These are phyloP conservation scores for Burhinus oedicnemus DNA, from an alignment of 2,113 vertebrate genomes.

Conservation along the genomic window DNA sequence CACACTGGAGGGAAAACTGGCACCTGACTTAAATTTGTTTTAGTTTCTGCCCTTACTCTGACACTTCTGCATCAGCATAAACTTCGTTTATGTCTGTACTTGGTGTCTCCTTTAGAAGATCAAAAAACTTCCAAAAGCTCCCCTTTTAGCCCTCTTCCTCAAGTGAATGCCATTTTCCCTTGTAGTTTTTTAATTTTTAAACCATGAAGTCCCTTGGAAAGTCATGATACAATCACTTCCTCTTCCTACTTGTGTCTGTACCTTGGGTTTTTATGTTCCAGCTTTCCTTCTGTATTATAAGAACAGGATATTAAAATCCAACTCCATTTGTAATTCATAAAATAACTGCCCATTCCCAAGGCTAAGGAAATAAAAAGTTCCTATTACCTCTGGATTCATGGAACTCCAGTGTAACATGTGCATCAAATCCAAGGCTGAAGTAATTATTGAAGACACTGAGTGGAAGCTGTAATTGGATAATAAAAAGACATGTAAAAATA, in stretches of 20 bases:
- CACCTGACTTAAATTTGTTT: not conserved
- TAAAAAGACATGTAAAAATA: not conserved
- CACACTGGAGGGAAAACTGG: not conserved
- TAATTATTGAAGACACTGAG: slow-evolving; percentile 87
- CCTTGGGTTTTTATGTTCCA: not conserved
- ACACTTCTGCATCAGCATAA: not conserved
- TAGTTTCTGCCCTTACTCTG: not conserved
- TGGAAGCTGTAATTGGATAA: slow-evolving; percentile 78
- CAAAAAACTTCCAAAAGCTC: not conserved
- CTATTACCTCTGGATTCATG: slow-evolving; percentile 84
- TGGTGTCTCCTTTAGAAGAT: not conserved
- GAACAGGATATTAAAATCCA: not conserved
- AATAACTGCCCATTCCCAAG: not conserved
- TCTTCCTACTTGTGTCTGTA: not conserved
- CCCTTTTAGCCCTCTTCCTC: not conserved
- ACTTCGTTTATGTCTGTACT: not conserved
- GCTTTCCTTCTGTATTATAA: not conserved
- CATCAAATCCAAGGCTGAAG: slow-evolving; percentile 87
- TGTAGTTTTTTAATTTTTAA: not conserved
- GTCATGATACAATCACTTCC: not conserved
- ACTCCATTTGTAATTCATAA: not conserved
- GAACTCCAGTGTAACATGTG: slow-evolving; percentile 85
- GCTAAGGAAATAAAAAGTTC: not conserved
- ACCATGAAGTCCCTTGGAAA: not conserved
- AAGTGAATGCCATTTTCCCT: not conserved